Conservation (phyloP, 2,797 vertebrate genomes). For the Eurystomus glaucurus region DNA sequence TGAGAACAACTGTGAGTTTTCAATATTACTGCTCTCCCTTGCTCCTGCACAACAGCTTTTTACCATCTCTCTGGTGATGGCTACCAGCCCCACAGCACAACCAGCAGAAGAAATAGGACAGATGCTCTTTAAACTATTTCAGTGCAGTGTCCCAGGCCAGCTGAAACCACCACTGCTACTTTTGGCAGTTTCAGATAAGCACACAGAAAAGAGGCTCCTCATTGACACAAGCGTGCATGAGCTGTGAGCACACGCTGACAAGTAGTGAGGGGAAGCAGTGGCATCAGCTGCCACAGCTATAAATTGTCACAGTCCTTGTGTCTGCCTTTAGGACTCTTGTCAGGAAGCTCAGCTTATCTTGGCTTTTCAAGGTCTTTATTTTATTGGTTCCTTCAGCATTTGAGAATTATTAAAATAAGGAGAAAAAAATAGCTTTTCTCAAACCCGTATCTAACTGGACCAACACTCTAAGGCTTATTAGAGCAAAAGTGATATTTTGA, state of each 20-base stretch:
- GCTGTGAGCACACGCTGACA: accelerated
- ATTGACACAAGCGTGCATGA: accelerated
- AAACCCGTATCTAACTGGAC: background rate
- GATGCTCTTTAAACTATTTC: background rate
- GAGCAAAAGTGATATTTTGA: background rate
- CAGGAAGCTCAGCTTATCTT: background rate
- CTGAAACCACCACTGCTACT: background rate
- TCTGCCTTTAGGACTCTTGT: background rate
- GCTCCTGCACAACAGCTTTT: background rate
- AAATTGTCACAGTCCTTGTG: background rate
- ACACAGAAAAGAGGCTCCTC: background rate
- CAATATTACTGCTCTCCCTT: background rate
- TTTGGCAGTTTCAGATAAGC: background rate
- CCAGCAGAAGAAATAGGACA: background rate
- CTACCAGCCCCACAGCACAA: background rate
- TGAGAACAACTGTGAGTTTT: background rate
- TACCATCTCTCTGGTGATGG: background rate
- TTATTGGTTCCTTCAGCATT: background rate
- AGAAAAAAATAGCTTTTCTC: background rate
- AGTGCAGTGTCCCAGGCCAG: background rate
- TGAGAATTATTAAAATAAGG: background rate
- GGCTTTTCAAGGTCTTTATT: background rate
- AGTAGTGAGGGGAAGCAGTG: background rate
- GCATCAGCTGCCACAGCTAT: background rate
- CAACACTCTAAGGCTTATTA: accelerated